These are phyloP conservation scores for Drosophila ohnishii DNA, from an alignment of 1,140 invertebrate genomes.

Conservation along the genomic window DNA sequence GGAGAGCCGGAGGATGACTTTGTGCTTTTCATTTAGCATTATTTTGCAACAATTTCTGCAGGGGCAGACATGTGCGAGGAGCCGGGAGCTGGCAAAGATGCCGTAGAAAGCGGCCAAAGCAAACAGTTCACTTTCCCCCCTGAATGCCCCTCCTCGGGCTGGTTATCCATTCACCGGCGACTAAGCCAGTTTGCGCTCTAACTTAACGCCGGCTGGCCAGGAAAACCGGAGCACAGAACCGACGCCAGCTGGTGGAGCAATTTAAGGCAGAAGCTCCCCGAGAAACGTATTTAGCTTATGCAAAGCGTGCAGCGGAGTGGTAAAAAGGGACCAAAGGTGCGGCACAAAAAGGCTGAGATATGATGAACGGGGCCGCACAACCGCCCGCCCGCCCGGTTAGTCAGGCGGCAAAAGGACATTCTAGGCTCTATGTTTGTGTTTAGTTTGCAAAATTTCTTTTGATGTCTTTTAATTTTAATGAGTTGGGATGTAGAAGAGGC, in stretches of 20 bases:
- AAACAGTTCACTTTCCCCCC: slow-evolving; percentile 50
- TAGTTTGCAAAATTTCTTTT: slow-evolving; percentile 78
- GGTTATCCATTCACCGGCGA: slow-evolving; percentile 6
- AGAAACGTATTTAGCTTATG: slow-evolving; percentile 73
- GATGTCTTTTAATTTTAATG: slow-evolving; percentile 80
- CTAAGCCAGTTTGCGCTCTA: slow-evolving; percentile 74
- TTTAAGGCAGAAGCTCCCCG: slow-evolving; percentile 68
- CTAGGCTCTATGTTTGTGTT: slow-evolving; percentile 61
- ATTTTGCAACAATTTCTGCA: slow-evolving; percentile 71
- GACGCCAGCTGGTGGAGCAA: slow-evolving; percentile 56
- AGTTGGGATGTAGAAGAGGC: slow-evolving; percentile 47
- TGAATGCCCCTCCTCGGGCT: background rate
- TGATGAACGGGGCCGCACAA: slow-evolving; percentile 20
- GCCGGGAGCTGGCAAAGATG: slow-evolving; percentile 14
- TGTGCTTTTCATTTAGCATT: slow-evolving; percentile 81
- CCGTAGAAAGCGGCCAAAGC: slow-evolving; percentile 69
- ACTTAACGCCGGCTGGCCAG: slow-evolving; percentile 66
- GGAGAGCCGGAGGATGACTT: slow-evolving; percentile 59
- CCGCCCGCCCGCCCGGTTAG: slow-evolving; percentile 3
- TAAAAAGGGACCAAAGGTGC: slow-evolving; percentile 64
- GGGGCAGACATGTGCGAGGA: slow-evolving; percentile 49
- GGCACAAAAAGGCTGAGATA: slow-evolving; percentile 47
- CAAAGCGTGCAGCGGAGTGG: slow-evolving; percentile 55
- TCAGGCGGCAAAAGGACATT: slow-evolving; percentile 59
- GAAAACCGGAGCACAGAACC: slow-evolving; percentile 27